Base-by-base conservation (phyloP, 2,797 vertebrate genomes). In the Pagetopsis macropterus region DNA sequence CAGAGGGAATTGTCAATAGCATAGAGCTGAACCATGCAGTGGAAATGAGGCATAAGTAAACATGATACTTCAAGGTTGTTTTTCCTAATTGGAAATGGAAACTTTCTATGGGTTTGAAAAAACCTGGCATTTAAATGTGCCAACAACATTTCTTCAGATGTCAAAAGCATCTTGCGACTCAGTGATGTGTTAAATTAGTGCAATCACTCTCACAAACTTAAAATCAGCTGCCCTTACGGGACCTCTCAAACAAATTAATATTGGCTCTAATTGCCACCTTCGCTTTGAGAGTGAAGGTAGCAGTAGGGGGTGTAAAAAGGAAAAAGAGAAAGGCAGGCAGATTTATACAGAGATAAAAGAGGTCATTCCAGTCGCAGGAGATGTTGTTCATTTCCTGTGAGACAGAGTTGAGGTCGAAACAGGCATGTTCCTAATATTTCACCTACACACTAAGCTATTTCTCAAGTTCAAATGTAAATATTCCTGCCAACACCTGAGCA, bases 141-240 rank as follows among this genome's bases (percentile, higher is more conserved):
- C 64, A 69, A 79, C 68, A 76, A 79, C 76, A 52, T 80, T 72
- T 80, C 70, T 85, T 82, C 49, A 77, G 59, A 75, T 1, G 60
- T 79, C 76, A 85, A 80, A 83, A 65, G 62, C 80, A 67, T 79
- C 79, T 83, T 75, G 58, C 45, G 75, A 83, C 3, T 64, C 67
- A 78, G 65, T 52, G 66, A 72, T 81, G 78, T 81, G 78, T 82
- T 86, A 83, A 89, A 89, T 85, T 84, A 67, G 76, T 81, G 74
- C 52, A 54, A 84, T 84, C 83, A 48, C 67, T 81, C 73, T 80
- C 52, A 61, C 3, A 2, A 52, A 51, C 65, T 81, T 82, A 72
- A 76, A 80, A 78, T 48, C 57, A 64, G 72, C 65, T 79, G 68
- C 72, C 76, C 75, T 62, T 21, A 71, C 64, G 67, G 81, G 66